phyloP scores from a whole-genome alignment of 2,888 invertebrate species.

The Stegana nigrithorax region DNA sequence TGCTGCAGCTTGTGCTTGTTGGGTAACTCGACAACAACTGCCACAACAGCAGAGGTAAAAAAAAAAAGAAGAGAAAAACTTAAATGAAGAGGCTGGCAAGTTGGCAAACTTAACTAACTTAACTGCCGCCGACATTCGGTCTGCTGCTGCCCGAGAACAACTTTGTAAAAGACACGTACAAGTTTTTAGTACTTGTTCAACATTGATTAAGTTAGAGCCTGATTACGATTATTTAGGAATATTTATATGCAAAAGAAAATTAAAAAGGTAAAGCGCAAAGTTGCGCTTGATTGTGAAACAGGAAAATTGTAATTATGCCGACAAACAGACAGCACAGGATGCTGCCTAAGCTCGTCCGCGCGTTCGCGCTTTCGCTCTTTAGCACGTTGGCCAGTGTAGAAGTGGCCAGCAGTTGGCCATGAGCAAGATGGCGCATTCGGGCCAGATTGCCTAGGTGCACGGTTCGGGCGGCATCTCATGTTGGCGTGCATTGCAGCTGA shows the following conservation, averaged over 20 bases:
- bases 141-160: background rate
- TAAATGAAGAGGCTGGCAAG: conserved; percentile 5
- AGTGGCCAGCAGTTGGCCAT: too few relatives aligned
- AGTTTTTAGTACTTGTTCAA: conserved; percentile 23
- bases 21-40: conserved; percentile 14
- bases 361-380: background rate
- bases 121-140: conserved; percentile 8
- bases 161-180: conserved; percentile 20
- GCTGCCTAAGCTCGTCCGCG: too few relatives aligned
- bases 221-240: conserved; percentile 27
- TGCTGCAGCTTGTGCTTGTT: background rate
- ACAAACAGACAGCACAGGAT: conserved; percentile 10
- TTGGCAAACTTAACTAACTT: background rate
- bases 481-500: background rate
- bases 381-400: too few relatives aligned
- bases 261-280: background rate
- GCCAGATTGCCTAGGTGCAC: background rate
- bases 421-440: background rate
- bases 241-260: conserved; percentile 16
- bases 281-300: conserved; percentile 15
- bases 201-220: conserved; percentile 27
- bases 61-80: background rate
- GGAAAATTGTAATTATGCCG: conserved; percentile 29
- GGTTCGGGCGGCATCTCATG: too few relatives aligned
- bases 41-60: background rate